These are phyloP conservation scores for Drosophila kuntzei DNA, from an alignment of 2,888 invertebrate species.

Conservation along the genomic window DNA sequence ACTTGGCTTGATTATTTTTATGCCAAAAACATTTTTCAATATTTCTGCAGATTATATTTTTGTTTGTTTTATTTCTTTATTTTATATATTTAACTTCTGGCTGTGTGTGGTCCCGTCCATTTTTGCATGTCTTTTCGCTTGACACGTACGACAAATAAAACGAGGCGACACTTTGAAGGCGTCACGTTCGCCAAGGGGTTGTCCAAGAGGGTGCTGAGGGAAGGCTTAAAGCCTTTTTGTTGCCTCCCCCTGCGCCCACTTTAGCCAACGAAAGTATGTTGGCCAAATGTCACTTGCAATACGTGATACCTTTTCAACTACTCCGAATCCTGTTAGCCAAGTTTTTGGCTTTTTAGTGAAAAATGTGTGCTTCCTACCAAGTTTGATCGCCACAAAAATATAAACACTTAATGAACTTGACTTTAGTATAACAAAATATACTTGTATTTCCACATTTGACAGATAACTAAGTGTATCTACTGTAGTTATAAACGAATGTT, in stretches of 20 bases:
- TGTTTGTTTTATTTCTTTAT: slow-evolving; percentile 17
- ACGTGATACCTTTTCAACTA: slow-evolving; percentile 37
- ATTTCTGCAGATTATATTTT: slow-evolving; percentile 21
- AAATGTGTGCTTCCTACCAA: not conserved
- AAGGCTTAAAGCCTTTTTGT: slow-evolving; percentile 27
- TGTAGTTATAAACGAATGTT: not conserved
- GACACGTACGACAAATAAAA: slow-evolving; percentile 67
- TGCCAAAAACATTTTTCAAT: slow-evolving; percentile 26
- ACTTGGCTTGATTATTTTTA: slow-evolving; percentile 7
- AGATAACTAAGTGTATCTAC: too few relatives aligned
- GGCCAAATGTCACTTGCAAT: slow-evolving; percentile 27
- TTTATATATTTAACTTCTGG: slow-evolving; percentile 22
- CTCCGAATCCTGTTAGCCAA: slow-evolving; percentile 6
- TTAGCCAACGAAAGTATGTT: slow-evolving; percentile 29
- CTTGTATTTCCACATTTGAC: too few relatives aligned
- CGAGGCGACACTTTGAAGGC: slow-evolving; percentile 67
- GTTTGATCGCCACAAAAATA: not conserved
- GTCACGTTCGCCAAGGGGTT: slow-evolving; percentile 42
- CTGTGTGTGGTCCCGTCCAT: slow-evolving; percentile 36
- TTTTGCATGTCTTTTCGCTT: slow-evolving; percentile 33
- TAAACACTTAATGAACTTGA: slow-evolving; percentile 8
- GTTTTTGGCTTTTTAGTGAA: slow-evolving; percentile 8
- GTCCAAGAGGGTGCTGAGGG: not conserved
- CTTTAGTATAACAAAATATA: not conserved
- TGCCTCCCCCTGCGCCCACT: not conserved